Base-by-base conservation (phyloP, 92 coral and sea anemone genomes). In the Phenganax stokvisi region DNA sequence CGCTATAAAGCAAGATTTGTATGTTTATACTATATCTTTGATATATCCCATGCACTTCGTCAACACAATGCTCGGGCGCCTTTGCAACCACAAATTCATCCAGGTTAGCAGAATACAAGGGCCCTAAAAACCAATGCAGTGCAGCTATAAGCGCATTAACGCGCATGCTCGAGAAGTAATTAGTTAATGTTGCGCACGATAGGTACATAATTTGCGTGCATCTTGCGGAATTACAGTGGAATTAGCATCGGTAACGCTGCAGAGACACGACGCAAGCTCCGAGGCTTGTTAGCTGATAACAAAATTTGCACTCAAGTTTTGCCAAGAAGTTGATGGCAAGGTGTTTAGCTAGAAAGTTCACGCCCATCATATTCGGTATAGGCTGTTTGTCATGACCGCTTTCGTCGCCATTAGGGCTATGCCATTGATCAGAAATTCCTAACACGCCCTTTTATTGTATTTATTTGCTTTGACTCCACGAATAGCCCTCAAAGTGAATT, bases 281-380 rank as follows among this genome's bases (percentile, higher is more conserved):
- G 44, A 76, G 70, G 69, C 69, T 52, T 57, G 67, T 44, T n/a
- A 30, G 69, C 70, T 47, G 70, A 57, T 76, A 76, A 76, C 53
- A 10, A 57, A 61, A 56, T 76, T 76, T 76, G 44, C 73, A 68
- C 73, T 59, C 47, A 37, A 37, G 60, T 63, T 63, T 51, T 44
- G 74, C 69, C 74, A 52, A 79, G 51, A 63, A 20, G 52, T 17
- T 31, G 0, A 0, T 47, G 83, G 73, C 61, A 79, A 79, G 83
- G 74, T 79, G 83, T 79, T 79, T 62, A 63, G 12, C 9, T 10
- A 30, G 58, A 59, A 13, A 9, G 83, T 62, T 51, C 54, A 79
- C 83, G 83, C 83, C 83, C 83, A 79, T 17, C 60, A 64, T 17
- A 79, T 79, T 79, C 74, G 51, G 57, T 63, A 15, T 63, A 59